Evolutionary conservation across 2,797 vertebrate genomes (phyloP).

Genomic region (Rhynchonycteris naso): DNA sequence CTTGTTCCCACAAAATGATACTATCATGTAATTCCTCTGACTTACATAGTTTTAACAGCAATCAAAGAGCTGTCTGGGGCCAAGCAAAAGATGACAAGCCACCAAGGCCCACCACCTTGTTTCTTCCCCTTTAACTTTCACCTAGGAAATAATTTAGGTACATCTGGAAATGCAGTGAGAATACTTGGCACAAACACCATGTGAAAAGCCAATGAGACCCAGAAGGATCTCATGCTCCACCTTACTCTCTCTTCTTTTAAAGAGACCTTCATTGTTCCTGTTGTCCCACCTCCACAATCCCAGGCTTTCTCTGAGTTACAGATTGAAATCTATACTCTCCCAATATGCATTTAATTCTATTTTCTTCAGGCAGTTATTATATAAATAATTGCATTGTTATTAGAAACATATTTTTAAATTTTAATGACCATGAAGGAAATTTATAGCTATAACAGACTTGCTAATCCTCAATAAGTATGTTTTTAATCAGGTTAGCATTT

Average conservation of each 20-base stretch:
- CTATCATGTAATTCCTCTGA: background rate
- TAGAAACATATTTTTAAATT: conserved; percentile 76
- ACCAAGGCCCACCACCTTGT: background rate
- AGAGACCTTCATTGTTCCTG: background rate
- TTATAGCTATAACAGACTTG: conserved; percentile 73
- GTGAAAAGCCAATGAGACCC: background rate
- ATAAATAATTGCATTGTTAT: conserved; percentile 72
- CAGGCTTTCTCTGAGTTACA: background rate
- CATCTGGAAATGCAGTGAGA: conserved; percentile 36
- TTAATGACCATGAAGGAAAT: conserved; percentile 72
- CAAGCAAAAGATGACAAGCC: background rate
- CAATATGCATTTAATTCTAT: conserved; percentile 69
- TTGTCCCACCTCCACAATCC: background rate
- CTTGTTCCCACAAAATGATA: background rate
- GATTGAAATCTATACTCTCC: conserved; percentile 52
- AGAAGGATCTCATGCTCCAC: background rate
- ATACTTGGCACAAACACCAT: background rate
- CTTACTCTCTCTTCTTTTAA: background rate
- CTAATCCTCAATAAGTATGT: conserved; percentile 83
- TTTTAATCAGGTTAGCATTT: conserved; percentile 82
- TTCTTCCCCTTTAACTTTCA: background rate
- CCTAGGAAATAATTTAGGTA: background rate
- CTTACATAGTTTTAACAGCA: background rate
- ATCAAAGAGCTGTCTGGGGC: background rate
- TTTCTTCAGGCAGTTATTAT: conserved; percentile 76